Conservation (phyloP, 1,140 invertebrate species). For the Mylabris phalerata region DNA sequence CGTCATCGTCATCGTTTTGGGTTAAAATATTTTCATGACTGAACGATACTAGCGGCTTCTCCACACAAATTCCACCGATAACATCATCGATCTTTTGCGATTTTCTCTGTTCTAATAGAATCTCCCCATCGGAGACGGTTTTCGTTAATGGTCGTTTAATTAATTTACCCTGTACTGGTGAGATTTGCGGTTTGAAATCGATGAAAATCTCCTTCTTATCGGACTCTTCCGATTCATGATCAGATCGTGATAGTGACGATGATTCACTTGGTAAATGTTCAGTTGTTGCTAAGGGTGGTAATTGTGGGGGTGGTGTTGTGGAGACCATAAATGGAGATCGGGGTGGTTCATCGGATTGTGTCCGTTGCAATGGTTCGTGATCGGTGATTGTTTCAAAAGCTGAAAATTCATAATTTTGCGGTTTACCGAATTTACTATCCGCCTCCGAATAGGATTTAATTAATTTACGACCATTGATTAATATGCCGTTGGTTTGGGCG, state of each 20-base stretch:
- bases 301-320: conserved; percentile 38
- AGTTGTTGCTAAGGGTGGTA: conserved; percentile 12
- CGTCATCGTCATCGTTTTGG: conserved; percentile 21
- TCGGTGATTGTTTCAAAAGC: conserved; percentile 38
- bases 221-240: conserved; percentile 45
- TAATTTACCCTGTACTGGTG: conserved; percentile 33
- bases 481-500: conserved; percentile 76
- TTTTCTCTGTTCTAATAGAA: conserved; percentile 58
- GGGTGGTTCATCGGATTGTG: conserved; percentile 75
- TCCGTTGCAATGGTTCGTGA: conserved; percentile 71
- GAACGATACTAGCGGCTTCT: conserved; percentile 47
- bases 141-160: conserved; percentile 61
- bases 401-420: conserved; percentile 31
- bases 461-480: conserved; percentile 58
- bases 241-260: conserved; percentile 31
- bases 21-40: conserved; percentile 52
- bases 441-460: conserved; percentile 81
- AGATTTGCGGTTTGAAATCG: conserved; percentile 71
- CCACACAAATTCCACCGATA: conserved; percentile 39
- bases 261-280: conserved; percentile 29
- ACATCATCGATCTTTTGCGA: conserved; percentile 33
- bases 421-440: conserved; percentile 48
- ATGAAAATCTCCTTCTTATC: conserved; percentile 77
- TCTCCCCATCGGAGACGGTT: conserved; percentile 74
- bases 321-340: conserved; percentile 57